Percentiles rank a stretch among this genome's conserved stretches.
Conservation (phyloP, 2,113 vertebrate species). For the Campylomormyrus tamandua region DNA sequence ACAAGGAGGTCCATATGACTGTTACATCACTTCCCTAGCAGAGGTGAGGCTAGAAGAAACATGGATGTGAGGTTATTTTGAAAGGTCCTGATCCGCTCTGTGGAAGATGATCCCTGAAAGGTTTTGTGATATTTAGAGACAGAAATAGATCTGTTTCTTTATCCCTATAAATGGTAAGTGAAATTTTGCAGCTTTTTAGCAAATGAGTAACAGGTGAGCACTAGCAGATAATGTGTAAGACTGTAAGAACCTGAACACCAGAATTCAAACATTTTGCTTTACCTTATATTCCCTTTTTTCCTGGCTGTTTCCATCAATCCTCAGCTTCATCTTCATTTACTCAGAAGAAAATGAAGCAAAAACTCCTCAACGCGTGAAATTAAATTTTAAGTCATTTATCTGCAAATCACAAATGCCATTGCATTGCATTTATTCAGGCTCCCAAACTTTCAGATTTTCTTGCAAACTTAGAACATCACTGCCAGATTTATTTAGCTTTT, state of each 20-base stretch:
- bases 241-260: background rate
- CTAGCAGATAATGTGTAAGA: background rate
- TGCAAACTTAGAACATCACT: background rate
- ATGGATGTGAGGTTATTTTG: background rate
- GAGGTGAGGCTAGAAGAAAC: background rate
- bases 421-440: background rate
- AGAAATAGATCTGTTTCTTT: background rate
- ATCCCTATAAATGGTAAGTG: background rate
- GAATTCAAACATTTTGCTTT: background rate
- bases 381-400: background rate
- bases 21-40: background rate
- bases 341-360: background rate
- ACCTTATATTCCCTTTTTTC: background rate
- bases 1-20: background rate
- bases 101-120: background rate
- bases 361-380: background rate
- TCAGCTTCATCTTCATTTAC: background rate
- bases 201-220: background rate
- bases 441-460: background rate
- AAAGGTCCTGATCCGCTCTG: background rate
- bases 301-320: background rate
- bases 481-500: background rate
- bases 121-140: background rate
- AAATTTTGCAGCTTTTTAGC: background rate
- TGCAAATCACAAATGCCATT: background rate